Evolutionary conservation across 2,113 vertebrate species (phyloP).

Genomic region (Holacanthus passer): DNA sequence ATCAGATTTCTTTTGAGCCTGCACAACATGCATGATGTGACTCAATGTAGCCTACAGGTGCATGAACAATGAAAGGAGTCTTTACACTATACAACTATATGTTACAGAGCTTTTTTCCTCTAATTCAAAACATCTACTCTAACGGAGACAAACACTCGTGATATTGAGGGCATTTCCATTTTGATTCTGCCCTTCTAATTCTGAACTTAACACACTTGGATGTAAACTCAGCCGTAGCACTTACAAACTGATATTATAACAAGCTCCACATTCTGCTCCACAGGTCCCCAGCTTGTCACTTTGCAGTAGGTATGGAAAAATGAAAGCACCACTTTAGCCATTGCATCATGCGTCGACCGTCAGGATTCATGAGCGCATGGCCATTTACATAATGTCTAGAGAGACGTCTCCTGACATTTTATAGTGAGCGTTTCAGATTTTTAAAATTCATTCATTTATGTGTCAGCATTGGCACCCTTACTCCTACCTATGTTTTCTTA

Average conservation of each 20-base stretch:
- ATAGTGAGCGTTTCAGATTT: constrained; percentile 41
- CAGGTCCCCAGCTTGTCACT: constrained; percentile 18
- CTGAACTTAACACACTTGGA: constrained; percentile 6
- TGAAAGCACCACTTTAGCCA: constrained; percentile 41
- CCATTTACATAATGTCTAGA: constrained; percentile 52
- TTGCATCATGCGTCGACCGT: constrained; percentile 57
- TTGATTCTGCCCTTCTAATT: neutral
- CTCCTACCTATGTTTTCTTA: constrained; percentile 28
- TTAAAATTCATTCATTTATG: constrained; percentile 54
- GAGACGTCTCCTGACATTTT: constrained; percentile 35
- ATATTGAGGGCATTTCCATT: neutral
- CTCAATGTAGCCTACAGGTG: neutral
- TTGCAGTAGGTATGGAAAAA: constrained; percentile 48
- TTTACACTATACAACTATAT: neutral
- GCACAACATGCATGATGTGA: neutral
- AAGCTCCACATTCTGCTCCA: constrained; percentile 20
- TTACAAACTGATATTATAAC: constrained; percentile 12
- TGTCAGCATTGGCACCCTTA: constrained; percentile 49
- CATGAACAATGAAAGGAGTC: neutral
- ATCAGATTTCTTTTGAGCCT: neutral
- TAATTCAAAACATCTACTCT: neutral
- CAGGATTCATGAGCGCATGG: constrained; percentile 46
- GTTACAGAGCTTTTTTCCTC: too few relatives aligned
- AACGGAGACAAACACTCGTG: neutral
- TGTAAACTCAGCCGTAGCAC: neutral